A percentile compares a stretch with the other conserved stretches of the same genome.
phyloP scores from a whole-genome alignment of 2,113 vertebrate species.

The Urocolius indicus region DNA sequence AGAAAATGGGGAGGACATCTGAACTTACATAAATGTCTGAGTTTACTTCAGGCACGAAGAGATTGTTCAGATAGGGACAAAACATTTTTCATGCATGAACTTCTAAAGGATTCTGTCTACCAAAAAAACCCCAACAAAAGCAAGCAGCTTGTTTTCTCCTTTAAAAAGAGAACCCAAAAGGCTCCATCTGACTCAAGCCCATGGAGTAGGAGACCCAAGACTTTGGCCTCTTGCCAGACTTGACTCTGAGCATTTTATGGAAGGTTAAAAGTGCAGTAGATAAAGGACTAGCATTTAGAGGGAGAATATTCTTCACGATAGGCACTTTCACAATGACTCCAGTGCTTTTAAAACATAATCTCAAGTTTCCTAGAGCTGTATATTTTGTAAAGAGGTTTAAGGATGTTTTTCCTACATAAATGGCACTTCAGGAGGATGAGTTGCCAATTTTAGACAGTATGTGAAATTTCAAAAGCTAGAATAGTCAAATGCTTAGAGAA shows the following conservation, averaged over 20 bases:
- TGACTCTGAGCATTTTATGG: conserved; percentile 58
- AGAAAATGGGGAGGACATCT: neutral
- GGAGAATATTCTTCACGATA: conserved; percentile 18
- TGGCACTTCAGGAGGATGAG: conserved; percentile 15
- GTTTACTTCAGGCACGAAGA: neutral
- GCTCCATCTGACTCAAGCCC: neutral
- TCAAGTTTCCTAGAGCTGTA: conserved; percentile 28
- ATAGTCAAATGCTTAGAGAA: neutral
- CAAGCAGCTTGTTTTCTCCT: neutral
- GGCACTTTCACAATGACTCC: conserved; percentile 45
- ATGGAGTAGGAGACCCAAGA: neutral
- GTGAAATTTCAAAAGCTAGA: neutral
- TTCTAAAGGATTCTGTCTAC: neutral
- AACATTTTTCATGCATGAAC: neutral
- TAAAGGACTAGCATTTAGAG: conserved; percentile 56
- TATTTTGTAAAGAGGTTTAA: conserved; percentile 45
- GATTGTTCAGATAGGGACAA: neutral
- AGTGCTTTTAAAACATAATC: conserved; percentile 56
- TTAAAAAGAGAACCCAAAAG: neutral
- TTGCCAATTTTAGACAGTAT: neutral
- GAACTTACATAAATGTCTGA: neutral
- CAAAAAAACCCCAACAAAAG: neutral
- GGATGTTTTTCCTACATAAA: conserved; percentile 41
- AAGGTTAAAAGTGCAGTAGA: conserved; percentile 73
- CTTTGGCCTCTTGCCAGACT: conserved; percentile 34